A percentile compares a stretch with the other conserved stretches of the same genome.
phyloP scores from a whole-genome alignment of 2,888 invertebrate species.

The Diaprepes abbreviatus region DNA sequence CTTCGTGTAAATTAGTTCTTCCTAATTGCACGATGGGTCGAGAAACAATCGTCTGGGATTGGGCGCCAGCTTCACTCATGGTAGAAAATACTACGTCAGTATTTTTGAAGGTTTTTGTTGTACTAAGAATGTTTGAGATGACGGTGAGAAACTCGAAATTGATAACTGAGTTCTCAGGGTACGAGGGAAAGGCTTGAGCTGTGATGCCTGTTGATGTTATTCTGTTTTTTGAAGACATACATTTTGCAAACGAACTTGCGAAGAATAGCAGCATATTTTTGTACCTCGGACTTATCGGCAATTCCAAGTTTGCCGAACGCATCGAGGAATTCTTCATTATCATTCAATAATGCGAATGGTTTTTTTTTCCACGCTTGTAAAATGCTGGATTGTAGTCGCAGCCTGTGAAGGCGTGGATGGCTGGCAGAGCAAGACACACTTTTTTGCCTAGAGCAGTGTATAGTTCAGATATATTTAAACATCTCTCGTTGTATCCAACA shows the following conservation, averaged over 20 bases:
- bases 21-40: neutral
- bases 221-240: no score
- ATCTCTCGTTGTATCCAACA: conserved; percentile 50
- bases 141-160: conserved; percentile 15
- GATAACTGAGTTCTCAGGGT: conserved; percentile 1
- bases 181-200: neutral
- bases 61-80: conserved; percentile 23
- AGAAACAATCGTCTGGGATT: neutral
- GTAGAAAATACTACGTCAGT: conserved; percentile 12
- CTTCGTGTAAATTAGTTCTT: neutral
- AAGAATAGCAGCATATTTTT: no score
- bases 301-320: no score
- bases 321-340: no score
- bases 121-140: conserved; percentile 12
- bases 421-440: conserved; percentile 54
- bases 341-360: no score
- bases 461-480: conserved; percentile 51
- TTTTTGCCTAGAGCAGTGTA: conserved; percentile 51
- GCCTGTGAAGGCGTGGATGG: conserved; percentile 56
- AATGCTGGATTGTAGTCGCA: neutral
- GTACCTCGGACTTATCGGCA: no score
- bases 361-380: neutral
- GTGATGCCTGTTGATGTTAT: no score
- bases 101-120: conserved; percentile 25
- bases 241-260: no score